These are phyloP conservation scores for Poecile atricapillus DNA, from an alignment of 2,113 vertebrate genomes.

Conservation along the genomic window DNA sequence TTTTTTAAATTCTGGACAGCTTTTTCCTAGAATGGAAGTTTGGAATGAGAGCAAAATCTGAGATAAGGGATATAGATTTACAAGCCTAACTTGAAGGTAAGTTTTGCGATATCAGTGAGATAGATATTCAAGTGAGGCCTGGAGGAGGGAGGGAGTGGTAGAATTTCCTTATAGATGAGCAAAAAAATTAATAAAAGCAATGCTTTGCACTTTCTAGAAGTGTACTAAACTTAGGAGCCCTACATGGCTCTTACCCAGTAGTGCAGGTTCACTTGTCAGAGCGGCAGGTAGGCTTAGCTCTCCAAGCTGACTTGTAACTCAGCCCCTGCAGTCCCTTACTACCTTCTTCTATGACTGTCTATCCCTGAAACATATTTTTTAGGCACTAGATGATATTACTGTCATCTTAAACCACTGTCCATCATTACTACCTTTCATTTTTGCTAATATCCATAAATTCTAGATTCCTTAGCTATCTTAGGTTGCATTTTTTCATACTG, in stretches of 20 bases:
- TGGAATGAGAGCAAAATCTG: not conserved
- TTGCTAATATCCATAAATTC: not conserved
- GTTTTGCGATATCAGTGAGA: not conserved
- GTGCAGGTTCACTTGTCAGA: not conserved
- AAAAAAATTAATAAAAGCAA: not conserved
- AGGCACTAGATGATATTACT: not conserved
- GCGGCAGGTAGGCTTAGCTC: not conserved
- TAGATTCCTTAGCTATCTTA: not conserved
- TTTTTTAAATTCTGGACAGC: not conserved
- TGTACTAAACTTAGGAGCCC: not conserved
- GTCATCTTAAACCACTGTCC: not conserved
- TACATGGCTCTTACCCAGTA: not conserved
- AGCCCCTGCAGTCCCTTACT: not conserved
- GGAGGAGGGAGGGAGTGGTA: not conserved
- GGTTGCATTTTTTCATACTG: constrained; percentile 29
- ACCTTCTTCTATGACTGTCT: not conserved
- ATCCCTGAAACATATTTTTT: not conserved
- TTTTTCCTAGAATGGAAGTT: not conserved
- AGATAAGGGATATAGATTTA: not conserved
- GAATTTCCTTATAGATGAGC: not conserved
- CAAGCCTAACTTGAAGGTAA: not conserved
- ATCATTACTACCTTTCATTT: not conserved
- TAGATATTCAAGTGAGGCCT: not conserved
- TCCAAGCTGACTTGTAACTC: not conserved
- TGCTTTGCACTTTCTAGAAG: not conserved